Evolutionary conservation across 2,113 vertebrate species (phyloP).

Genomic region (Pitta sordida): DNA sequence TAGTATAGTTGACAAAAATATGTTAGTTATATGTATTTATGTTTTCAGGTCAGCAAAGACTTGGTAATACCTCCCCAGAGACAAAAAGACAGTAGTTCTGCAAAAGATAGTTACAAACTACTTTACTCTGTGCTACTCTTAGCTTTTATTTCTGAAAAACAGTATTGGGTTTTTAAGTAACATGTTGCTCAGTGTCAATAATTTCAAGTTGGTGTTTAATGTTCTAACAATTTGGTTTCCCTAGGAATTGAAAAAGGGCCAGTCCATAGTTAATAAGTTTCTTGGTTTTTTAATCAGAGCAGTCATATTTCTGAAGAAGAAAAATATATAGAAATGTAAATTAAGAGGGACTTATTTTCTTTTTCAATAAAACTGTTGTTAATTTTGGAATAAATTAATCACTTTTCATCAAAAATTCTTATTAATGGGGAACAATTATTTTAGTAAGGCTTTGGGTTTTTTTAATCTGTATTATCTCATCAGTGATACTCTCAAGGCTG

Average conservation of each 20-base stretch:
- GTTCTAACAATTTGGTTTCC: not conserved
- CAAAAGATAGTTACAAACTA: not conserved
- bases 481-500: not conserved
- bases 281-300: not conserved
- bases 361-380: not conserved
- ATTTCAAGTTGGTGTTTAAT: slow-evolving; percentile 1
- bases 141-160: not conserved
- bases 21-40: not conserved
- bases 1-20: not conserved
- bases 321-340: not conserved
- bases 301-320: not conserved
- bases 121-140: not conserved
- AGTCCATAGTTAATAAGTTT: not conserved
- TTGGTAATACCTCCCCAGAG: not conserved
- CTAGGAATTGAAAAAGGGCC: not conserved
- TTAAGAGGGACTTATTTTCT: not conserved
- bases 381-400: not conserved
- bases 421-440: not conserved
- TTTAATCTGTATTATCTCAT: not conserved
- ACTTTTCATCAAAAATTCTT: not conserved
- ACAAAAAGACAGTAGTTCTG: not conserved
- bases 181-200: not conserved
- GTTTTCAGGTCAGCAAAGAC: not conserved
- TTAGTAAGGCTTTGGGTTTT: not conserved
- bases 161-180: not conserved